These are phyloP conservation scores for Parnassius glacialis DNA, from an alignment of 2,888 invertebrate genomes.

Conservation along the genomic window DNA sequence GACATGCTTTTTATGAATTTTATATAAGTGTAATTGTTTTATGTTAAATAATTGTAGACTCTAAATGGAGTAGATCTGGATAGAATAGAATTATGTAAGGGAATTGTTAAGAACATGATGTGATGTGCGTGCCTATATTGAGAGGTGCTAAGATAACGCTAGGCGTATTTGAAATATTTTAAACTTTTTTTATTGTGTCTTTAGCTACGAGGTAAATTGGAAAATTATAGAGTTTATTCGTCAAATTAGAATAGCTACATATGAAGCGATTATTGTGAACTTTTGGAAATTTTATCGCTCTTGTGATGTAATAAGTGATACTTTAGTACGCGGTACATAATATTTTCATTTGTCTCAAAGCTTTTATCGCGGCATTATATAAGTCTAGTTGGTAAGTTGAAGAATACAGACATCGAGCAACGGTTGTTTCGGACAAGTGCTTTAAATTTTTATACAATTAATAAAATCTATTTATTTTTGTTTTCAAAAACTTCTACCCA, in stretches of 20 bases:
- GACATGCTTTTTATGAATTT: slow-evolving; percentile 7
- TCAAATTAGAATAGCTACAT: not conserved
- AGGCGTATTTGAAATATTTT: slow-evolving; percentile 23
- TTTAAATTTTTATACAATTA: slow-evolving; percentile 1
- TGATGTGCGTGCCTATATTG: slow-evolving; percentile 37
- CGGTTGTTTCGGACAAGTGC: slow-evolving; percentile 6
- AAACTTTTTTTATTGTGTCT: slow-evolving; percentile 28
- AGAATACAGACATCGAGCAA: slow-evolving; percentile 12
- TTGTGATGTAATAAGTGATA: slow-evolving; percentile 1
- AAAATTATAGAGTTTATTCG: slow-evolving; percentile 21
- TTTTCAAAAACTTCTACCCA: not conserved
- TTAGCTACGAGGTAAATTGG: slow-evolving; percentile 16
- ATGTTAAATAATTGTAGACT: slow-evolving; percentile 9
- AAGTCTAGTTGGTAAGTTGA: not conserved
- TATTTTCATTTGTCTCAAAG: not conserved
- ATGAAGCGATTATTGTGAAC: slow-evolving; percentile 21
- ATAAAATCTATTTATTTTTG: not conserved
- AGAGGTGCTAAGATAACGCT: slow-evolving; percentile 40
- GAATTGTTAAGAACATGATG: slow-evolving; percentile 30
- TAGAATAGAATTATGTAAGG: slow-evolving; percentile 15
- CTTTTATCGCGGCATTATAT: slow-evolving; percentile 4
- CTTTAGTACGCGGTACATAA: not conserved
- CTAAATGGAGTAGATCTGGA: slow-evolving; percentile 14
- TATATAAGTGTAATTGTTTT: slow-evolving; percentile 8
- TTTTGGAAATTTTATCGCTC: slow-evolving; percentile 14